A percentile compares a stretch with the other conserved stretches of the same genome.
Evolutionary conservation across 2,113 vertebrate genomes (phyloP).

Genomic region (Lutjanus erythropterus): DNA sequence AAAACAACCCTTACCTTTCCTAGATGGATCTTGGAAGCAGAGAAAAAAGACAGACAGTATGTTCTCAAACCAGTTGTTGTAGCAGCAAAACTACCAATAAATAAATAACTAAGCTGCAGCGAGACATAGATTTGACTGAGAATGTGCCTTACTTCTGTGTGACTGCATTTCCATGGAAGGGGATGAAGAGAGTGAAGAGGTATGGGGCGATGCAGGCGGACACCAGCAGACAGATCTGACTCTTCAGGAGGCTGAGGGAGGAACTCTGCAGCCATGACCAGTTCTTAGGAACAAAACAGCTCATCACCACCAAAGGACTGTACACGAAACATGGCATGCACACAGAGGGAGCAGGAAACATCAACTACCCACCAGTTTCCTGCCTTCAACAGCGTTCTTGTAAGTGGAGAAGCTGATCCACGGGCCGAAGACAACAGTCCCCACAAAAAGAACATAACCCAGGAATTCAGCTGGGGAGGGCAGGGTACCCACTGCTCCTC

Average conservation of each 20-base stretch:
- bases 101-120: not conserved
- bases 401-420: constrained; percentile 93
- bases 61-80: constrained; percentile 13
- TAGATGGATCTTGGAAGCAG: constrained; percentile 51
- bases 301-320: not conserved
- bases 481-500: constrained; percentile 83
- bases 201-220: constrained; percentile 92
- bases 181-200: constrained; percentile 92
- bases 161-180: constrained; percentile 85
- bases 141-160: constrained; percentile 87
- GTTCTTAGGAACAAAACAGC: constrained; percentile 77
- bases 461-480: constrained; percentile 91
- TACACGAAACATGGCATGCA: not conserved
- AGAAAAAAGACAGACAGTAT: constrained; percentile 32
- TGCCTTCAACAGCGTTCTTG: constrained; percentile 85
- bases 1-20: constrained; percentile 47
- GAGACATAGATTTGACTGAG: not conserved
- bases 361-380: constrained; percentile 83
- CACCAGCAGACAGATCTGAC: constrained; percentile 89
- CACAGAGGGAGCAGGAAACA: not conserved
- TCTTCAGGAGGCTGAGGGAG: constrained; percentile 84
- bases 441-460: constrained; percentile 93
- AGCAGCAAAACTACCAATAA: not conserved
- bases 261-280: constrained; percentile 86
- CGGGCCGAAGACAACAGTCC: constrained; percentile 91